Base-by-base conservation (phyloP, 2,113 vertebrate species). In the Aviceda subcristata region DNA sequence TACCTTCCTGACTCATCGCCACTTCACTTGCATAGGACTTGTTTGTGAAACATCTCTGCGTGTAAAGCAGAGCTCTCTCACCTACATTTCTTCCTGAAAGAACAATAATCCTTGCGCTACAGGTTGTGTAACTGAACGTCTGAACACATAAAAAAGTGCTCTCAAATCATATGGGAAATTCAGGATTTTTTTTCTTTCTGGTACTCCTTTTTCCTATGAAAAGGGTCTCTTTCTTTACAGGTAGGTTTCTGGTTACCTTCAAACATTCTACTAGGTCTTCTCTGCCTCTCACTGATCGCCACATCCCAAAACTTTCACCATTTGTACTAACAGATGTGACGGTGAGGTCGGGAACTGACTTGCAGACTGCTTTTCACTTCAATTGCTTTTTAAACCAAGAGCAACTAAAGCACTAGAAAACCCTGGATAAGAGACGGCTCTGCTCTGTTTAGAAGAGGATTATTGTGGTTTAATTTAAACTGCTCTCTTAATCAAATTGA, bases 381-480 rank as follows among this genome's bases (percentile, higher is more conserved):
- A 69, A 57, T 51, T 86, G 27, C 68, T 71, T 68, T 93, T 92
- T 71, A 81, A 96, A 87, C 19, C 83, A 82, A 82, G 50, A 87
- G 26, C 79, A 85, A 45, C 45, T 62, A 63, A 60, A 89, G 53
- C 32, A 45, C n/a, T 53, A 53, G 53, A 94, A 96, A 87, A 82
- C 62, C 27, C 74, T 43, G 41, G 41, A 30, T 86, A 77, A 81
- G 56, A 91, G 57, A 85, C 62, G 91, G 38, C 50, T 91, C 80
- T 85, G 36, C 15, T 89, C 34, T 88, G 19, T 90, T 93, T 94
- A 79, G 82, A 16, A 90, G 62, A 90, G 55, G 74, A 85, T 96
- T 95, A 94, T 41, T 55, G 29, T 88, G 86, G 57, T 78, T 97
- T 91, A 89, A 30, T 85, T 95, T 92, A 95, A 96, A 95, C 22